Conservation (phyloP, 2,797 vertebrate genomes). For the Epinephelus malabaricus region DNA sequence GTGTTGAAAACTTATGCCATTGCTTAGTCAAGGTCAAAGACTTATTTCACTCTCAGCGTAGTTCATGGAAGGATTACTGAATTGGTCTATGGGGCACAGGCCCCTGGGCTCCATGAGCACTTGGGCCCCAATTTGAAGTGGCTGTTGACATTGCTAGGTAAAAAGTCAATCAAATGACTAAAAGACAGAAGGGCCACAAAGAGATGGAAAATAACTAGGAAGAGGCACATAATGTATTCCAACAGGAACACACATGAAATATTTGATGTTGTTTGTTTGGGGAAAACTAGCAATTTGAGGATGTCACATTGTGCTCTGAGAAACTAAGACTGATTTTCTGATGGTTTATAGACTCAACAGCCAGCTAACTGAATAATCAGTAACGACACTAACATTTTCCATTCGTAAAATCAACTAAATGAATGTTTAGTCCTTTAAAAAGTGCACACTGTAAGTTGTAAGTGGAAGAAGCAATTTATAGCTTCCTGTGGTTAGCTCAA, state of each 20-base stretch:
- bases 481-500: constrained; percentile 60
- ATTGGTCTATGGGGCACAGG: background rate
- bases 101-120: background rate
- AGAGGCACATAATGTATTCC: too few species aligned
- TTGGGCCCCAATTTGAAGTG: background rate
- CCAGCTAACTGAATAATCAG: background rate
- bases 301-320: background rate
- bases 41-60: constrained; percentile 21
- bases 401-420: fast-evolving
- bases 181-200: background rate
- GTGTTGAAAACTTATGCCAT: constrained; percentile 44
- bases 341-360: background rate
- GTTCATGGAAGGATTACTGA: background rate
- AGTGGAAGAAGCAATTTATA: constrained; percentile 31
- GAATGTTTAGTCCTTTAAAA: constrained; percentile 9
- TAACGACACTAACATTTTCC: background rate
- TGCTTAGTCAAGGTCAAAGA: constrained; percentile 58
- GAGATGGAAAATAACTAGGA: too few species aligned
- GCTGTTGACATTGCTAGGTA: background rate
- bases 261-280: background rate
- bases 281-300: background rate
- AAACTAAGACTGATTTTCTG: background rate
- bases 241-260: too few species aligned
- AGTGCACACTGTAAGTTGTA: constrained; percentile 33
- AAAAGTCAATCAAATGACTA: background rate